A percentile compares a stretch with the other conserved stretches of the same genome.
Conservation (phyloP, 53 echinoderm and acorn worm genomes). For the Henricia sp. region DNA sequence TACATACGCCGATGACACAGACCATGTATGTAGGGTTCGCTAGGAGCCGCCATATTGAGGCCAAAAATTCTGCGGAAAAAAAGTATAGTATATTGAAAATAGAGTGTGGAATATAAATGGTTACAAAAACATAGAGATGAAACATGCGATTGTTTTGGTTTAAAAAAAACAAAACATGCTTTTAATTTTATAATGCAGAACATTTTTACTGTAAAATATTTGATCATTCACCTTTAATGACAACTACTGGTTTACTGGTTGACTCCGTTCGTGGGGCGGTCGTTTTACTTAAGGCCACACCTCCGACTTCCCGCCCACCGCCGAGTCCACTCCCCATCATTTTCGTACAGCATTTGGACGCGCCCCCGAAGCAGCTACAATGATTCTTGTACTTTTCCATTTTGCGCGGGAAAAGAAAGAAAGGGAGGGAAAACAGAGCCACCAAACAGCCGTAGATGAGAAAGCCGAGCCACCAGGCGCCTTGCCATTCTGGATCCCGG, state of each 20-base stretch:
- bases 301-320: not conserved
- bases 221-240: constrained; percentile 4
- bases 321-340: not conserved
- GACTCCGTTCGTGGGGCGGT: not conserved
- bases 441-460: constrained; percentile 68
- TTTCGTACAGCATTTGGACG: constrained; percentile 4
- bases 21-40: constrained; percentile 60
- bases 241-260: not conserved
- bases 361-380: constrained; percentile 2
- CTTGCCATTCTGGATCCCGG: constrained; percentile 73
- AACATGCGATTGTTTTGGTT: not conserved
- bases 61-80: constrained; percentile 51
- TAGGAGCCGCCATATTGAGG: constrained; percentile 45
- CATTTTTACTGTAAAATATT: not conserved
- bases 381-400: constrained; percentile 24
- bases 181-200: too few relatives aligned
- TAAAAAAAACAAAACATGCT: not conserved
- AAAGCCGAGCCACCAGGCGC: constrained; percentile 95
- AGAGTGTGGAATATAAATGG: not conserved
- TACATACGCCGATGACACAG: constrained; percentile 40
- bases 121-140: not conserved
- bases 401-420: constrained; percentile 75
- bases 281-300: not conserved
- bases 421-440: constrained; percentile 64
- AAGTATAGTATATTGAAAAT: not conserved